Percentiles rank a stretch among this genome's conserved stretches.
These are phyloP conservation scores for Lepus americanus DNA, from an alignment of 2,113 vertebrate species.

Conservation along the genomic window DNA sequence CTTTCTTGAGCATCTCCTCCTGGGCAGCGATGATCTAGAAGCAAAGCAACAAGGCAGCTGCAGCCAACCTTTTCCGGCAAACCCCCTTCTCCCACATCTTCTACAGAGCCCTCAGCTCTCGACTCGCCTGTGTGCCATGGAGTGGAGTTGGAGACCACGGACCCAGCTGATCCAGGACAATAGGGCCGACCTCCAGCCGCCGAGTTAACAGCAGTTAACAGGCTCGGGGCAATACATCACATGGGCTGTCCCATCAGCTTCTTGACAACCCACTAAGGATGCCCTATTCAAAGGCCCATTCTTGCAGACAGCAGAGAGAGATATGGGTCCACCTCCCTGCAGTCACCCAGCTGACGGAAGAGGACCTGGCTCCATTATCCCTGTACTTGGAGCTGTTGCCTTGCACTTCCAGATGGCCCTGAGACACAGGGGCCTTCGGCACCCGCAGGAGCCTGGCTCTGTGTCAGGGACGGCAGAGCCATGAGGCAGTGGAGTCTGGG, in stretches of 20 bases:
- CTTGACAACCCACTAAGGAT: rapidly evolving
- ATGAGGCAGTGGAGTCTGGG: not conserved
- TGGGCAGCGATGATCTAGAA: conserved; percentile 98
- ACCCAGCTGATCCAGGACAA: not conserved
- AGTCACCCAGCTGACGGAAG: not conserved
- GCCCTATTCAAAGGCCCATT: not conserved
- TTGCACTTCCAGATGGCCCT: not conserved
- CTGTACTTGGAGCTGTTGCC: not conserved
- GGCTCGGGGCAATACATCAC: not conserved
- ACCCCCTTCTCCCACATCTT: not conserved
- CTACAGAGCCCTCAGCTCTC: not conserved
- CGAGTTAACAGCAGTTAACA: not conserved
- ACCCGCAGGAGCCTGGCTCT: not conserved
- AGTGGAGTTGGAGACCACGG: not conserved
- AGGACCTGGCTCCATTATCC: not conserved
- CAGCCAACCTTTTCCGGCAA: not conserved
- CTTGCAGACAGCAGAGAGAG: not conserved
- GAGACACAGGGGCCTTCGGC: not conserved
- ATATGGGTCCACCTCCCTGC: not conserved
- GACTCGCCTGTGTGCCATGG: not conserved
- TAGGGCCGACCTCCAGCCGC: not conserved
- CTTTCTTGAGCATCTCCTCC: conserved; percentile 99
- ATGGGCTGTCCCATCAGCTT: rapidly evolving
- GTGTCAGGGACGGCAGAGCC: not conserved
- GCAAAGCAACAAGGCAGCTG: conserved; percentile 10